Evolutionary conservation across 2,113 vertebrate species (phyloP).

Genomic region (Myotis brandtii): DNA sequence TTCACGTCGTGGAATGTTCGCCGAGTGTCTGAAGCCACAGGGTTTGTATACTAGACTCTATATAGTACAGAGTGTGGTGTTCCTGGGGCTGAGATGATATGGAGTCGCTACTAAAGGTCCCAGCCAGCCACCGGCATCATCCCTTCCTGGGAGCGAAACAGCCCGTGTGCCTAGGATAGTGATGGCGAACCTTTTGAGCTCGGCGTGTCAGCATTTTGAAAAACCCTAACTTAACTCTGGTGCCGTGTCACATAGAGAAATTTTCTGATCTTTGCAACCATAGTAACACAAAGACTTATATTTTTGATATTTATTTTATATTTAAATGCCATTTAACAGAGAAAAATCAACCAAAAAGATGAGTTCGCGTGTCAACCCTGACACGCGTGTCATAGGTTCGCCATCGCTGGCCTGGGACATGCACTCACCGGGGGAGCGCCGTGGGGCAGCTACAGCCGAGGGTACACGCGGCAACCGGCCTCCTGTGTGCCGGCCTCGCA

Average conservation of each 20-base stretch:
- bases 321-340: too few relatives aligned
- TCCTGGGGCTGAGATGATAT: neutral
- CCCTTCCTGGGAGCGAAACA: neutral
- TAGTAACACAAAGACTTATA: too few relatives aligned
- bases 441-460: neutral
- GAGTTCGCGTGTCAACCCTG: too few relatives aligned
- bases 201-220: too few relatives aligned
- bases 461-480: neutral
- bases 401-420: neutral
- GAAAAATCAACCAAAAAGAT: too few relatives aligned
- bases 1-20: constrained; percentile 36
- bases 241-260: too few relatives aligned
- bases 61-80: neutral
- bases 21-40: neutral
- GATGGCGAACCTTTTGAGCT: too few relatives aligned
- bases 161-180: neutral
- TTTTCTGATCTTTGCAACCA: too few relatives aligned
- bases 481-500: neutral
- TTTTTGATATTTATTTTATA: too few relatives aligned
- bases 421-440: neutral
- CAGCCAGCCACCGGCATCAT: neutral
- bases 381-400: too few relatives aligned
- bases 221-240: too few relatives aligned
- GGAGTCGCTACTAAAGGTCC: neutral
- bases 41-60: neutral